Conservation (phyloP, 2,113 vertebrate genomes). For the Mus pahari region DNA sequence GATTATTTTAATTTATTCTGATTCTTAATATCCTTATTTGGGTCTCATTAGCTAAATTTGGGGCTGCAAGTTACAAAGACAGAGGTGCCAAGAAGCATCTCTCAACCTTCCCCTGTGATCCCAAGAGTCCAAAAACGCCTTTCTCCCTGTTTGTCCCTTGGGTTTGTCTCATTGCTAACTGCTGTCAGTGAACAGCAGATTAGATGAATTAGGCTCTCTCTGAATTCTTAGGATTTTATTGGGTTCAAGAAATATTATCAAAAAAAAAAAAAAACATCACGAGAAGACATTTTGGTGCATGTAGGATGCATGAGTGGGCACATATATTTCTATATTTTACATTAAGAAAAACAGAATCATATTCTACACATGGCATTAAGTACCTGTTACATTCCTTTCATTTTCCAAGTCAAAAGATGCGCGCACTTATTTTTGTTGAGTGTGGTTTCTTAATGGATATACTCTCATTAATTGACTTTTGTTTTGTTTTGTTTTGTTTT, state of each 20-base stretch:
- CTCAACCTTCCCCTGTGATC: not conserved
- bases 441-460: not conserved
- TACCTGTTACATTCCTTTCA: not conserved
- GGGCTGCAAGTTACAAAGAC: not conserved
- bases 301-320: not conserved
- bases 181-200: not conserved
- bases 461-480: not conserved
- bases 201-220: not conserved
- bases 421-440: not conserved
- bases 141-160: not conserved
- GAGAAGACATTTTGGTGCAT: not conserved
- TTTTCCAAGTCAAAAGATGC: not conserved
- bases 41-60: not conserved
- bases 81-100: not conserved
- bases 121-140: not conserved
- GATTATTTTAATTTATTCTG: slow-evolving; percentile 10
- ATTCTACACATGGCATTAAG: not conserved
- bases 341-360: not conserved
- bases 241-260: not conserved
- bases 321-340: not conserved
- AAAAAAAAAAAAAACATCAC: too few relatives aligned
- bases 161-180: not conserved
- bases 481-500: not conserved
- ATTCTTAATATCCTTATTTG: not conserved
- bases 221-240: not conserved